Conservation (phyloP, 2,113 vertebrate genomes). For the Gobio gobio region DNA sequence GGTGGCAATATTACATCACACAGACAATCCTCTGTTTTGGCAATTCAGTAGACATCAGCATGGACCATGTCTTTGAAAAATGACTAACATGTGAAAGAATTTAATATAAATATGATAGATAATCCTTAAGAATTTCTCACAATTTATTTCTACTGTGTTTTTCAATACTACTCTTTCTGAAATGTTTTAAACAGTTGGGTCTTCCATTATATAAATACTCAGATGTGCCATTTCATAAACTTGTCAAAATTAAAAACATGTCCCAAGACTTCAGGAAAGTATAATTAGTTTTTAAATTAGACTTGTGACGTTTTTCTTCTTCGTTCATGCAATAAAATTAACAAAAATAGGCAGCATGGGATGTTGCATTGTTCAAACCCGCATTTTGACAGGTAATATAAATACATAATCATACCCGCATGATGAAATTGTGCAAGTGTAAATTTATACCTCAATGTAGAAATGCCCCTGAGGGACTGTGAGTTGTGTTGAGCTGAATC, state of each 20-base stretch:
- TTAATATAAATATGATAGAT: background rate
- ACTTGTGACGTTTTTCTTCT: background rate
- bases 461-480: background rate
- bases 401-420: background rate
- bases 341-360: background rate
- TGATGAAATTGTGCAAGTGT: conserved; percentile 5
- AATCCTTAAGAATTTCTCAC: background rate
- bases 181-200: background rate
- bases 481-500: background rate
- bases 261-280: background rate
- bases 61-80: background rate
- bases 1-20: conserved; percentile 32
- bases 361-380: background rate
- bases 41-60: background rate
- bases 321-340: background rate
- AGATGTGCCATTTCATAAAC: background rate
- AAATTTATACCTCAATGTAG: background rate
- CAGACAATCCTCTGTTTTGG: background rate
- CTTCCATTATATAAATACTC: background rate
- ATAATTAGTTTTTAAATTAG: background rate
- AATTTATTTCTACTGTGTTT: background rate
- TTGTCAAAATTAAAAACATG: background rate
- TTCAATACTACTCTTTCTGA: background rate
- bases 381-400: background rate
- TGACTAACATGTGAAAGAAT: background rate